Percentiles rank a stretch among this genome's conserved stretches.
Evolutionary conservation across 2,888 invertebrate genomes (phyloP).

Genomic region (Thyatira batis): DNA sequence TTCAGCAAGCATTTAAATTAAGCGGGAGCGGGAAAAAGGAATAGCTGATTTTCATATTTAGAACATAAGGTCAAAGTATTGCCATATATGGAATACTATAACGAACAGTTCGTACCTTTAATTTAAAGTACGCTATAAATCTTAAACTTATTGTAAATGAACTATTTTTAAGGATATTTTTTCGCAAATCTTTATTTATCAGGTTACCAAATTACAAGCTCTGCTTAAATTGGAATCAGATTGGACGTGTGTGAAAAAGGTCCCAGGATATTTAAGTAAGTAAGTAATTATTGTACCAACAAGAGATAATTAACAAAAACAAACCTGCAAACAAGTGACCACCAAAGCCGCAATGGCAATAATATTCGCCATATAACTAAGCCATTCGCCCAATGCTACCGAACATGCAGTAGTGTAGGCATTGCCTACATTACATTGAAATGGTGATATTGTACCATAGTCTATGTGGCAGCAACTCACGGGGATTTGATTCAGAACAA

Average conservation of each 20-base stretch:
- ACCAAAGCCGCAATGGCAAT: slow-evolving; percentile 54
- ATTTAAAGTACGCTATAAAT: too few species aligned
- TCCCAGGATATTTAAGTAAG: neutral
- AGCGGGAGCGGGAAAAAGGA: neutral
- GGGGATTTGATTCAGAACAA: slow-evolving; percentile 74
- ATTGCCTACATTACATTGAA: slow-evolving; percentile 62
- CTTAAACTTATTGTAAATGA: too few species aligned
- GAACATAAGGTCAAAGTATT: neutral
- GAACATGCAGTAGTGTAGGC: slow-evolving; percentile 78
- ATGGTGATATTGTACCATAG: slow-evolving; percentile 67
- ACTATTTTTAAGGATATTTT: too few species aligned
- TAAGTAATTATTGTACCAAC: neutral
- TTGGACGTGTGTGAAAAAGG: too few species aligned
- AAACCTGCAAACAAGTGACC: slow-evolving; percentile 60
- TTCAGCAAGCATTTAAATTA: neutral
- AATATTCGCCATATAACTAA: slow-evolving; percentile 51
- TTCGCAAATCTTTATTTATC: too few species aligned
- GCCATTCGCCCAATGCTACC: slow-evolving; percentile 75
- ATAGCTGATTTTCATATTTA: too few species aligned
- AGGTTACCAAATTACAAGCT: too few species aligned
- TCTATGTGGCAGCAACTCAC: slow-evolving; percentile 84
- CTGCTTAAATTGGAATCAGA: too few species aligned
- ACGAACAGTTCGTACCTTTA: neutral
- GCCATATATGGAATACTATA: neutral
- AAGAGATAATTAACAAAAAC: slow-evolving; percentile 6